Evolutionary conservation across 2,113 vertebrate species (phyloP).

Genomic region (Epinephelus fuscoguttatus): DNA sequence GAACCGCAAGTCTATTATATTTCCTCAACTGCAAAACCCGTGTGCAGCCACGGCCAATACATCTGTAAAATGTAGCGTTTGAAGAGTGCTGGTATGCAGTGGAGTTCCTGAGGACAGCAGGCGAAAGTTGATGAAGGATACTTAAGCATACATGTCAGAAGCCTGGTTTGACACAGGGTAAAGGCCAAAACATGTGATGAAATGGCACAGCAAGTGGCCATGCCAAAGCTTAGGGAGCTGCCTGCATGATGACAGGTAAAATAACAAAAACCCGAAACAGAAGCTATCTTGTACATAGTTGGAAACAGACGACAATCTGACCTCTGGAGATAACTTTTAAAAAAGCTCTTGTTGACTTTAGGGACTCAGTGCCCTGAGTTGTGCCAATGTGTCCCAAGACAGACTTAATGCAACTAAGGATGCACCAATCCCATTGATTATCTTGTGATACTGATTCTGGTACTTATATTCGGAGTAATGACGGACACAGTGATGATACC

Average conservation of each 20-base stretch:
- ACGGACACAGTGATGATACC: too few species aligned
- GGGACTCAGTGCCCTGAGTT: neutral
- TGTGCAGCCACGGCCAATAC: constrained; percentile 58
- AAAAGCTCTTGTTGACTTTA: neutral
- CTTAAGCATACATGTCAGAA: constrained; percentile 41
- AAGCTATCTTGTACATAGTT: constrained; percentile 20
- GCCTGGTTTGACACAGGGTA: constrained; percentile 24
- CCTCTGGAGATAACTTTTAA: neutral
- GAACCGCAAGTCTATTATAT: constrained; percentile 70
- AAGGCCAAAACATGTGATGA: constrained; percentile 55
- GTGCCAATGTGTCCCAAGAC: neutral
- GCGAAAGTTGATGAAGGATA: constrained; percentile 51
- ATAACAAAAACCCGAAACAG: constrained; percentile 40
- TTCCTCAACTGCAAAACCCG: constrained; percentile 66
- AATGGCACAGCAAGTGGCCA: constrained; percentile 47
- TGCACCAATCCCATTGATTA: neutral
- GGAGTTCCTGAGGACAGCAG: constrained; percentile 50
- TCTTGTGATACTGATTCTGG: neutral
- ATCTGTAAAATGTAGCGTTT: constrained; percentile 75
- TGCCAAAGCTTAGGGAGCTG: constrained; percentile 10
- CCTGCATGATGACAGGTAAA: constrained; percentile 23
- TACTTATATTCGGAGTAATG: too few species aligned
- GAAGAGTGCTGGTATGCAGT: constrained; percentile 62
- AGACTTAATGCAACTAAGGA: neutral
- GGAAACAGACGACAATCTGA: constrained; percentile 10